Evolutionary conservation across 2,888 invertebrate genomes (phyloP).

Genomic region (Drosophila histrio): DNA sequence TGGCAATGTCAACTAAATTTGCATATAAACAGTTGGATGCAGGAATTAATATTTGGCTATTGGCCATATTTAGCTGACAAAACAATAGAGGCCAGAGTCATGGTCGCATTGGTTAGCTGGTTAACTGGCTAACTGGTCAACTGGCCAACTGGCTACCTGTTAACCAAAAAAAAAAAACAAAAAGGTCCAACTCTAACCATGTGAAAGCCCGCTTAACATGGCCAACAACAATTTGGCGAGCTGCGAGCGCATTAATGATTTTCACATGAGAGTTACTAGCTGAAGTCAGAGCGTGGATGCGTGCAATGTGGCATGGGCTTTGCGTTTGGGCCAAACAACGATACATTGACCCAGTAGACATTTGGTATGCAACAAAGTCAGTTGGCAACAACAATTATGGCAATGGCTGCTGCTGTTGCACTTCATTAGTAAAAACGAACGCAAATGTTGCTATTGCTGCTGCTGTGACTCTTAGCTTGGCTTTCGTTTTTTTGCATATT

Average conservation of each 20-base stretch:
- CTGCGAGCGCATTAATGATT: conserved; percentile 72
- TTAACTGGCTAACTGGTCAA: conserved; percentile 3
- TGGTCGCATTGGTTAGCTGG: background rate
- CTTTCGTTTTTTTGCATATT: conserved; percentile 69
- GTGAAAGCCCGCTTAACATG: conserved; percentile 65
- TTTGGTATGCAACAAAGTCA: conserved; percentile 68
- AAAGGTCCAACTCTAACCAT: conserved; percentile 37
- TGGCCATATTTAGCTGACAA: conserved; percentile 77
- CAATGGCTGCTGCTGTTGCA: conserved; percentile 46
- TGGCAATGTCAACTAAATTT: conserved; percentile 49
- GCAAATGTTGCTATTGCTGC: conserved; percentile 48
- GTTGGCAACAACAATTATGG: conserved; percentile 49
- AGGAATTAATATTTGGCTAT: conserved; percentile 78
- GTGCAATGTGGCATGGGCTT: conserved; percentile 33
- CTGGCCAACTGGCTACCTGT: conserved; percentile 23
- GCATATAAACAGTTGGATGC: conserved; percentile 68
- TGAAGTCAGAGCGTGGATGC: conserved; percentile 25
- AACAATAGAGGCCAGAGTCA: conserved; percentile 57
- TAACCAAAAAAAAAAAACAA: too few species aligned
- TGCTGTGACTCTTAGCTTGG: conserved; percentile 45
- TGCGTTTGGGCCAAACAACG: conserved; percentile 46
- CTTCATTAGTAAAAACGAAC: conserved; percentile 72
- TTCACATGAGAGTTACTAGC: conserved; percentile 53
- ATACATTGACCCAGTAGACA: conserved; percentile 78
- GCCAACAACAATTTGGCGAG: conserved; percentile 43